Conservation (phyloP, 1,140 invertebrate genomes). For the Drosophila mojavensis region DNA sequence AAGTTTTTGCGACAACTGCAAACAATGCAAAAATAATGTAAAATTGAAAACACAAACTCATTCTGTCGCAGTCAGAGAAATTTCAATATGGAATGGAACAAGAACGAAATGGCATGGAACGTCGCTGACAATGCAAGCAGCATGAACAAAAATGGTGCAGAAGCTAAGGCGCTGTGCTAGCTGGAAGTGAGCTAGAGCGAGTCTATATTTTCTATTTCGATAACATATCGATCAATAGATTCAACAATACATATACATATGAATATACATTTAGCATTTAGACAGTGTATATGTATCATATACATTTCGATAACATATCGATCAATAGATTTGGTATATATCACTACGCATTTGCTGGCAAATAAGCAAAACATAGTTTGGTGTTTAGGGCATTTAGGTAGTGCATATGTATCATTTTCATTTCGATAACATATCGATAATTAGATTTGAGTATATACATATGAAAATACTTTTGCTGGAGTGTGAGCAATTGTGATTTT, state of each 20-base stretch:
- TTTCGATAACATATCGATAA: too few relatives aligned
- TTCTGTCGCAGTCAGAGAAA: not conserved
- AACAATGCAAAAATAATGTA: constrained; percentile 57
- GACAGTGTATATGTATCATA: not conserved
- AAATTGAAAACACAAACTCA: constrained; percentile 21
- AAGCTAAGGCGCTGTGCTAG: not conserved
- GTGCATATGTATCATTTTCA: too few relatives aligned
- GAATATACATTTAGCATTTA: not conserved
- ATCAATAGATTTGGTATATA: not conserved
- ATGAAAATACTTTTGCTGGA: too few relatives aligned
- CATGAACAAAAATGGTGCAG: not conserved
- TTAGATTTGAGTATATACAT: too few relatives aligned
- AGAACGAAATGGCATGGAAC: constrained; percentile 12
- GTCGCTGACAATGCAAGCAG: not conserved
- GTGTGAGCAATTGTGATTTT: too few relatives aligned
- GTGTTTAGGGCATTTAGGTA: too few relatives aligned
- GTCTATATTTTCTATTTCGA: not conserved
- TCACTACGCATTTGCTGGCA: too few relatives aligned
- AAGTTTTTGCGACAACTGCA: constrained; percentile 36
- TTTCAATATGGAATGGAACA: constrained; percentile 10
- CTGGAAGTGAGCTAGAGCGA: not conserved
- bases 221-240: not conserved
- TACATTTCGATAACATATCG: constrained; percentile 6
- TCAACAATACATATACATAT: not conserved
- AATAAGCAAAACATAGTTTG: too few relatives aligned